These are phyloP conservation scores for Agonopterix heracliana DNA, from an alignment of 2,888 invertebrate species.

Conservation along the genomic window DNA sequence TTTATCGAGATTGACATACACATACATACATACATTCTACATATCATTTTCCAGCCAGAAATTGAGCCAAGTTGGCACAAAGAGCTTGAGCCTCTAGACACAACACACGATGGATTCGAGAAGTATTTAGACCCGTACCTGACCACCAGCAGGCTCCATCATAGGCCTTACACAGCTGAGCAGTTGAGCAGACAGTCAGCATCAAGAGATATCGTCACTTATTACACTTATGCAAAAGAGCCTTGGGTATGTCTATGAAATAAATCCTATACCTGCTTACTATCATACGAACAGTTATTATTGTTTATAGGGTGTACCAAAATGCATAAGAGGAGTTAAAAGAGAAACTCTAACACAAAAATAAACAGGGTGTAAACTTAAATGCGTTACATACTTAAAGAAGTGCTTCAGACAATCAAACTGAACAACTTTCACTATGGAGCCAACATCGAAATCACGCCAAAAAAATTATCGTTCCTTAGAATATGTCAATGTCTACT, in stretches of 20 bases:
- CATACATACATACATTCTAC: too few relatives aligned
- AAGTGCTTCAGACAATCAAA: too few relatives aligned
- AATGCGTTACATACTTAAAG: too few relatives aligned
- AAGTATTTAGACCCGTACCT: conserved; percentile 62
- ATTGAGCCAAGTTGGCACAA: conserved; percentile 40
- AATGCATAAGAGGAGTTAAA: too few relatives aligned
- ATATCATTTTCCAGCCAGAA: conserved; percentile 22
- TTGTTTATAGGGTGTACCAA: too few relatives aligned
- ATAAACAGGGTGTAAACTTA: too few relatives aligned
- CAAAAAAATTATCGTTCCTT: too few relatives aligned
- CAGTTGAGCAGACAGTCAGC: conserved; percentile 42
- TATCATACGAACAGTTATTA: not conserved
- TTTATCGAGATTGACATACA: too few relatives aligned
- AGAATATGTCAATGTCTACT: too few relatives aligned
- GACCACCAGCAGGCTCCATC: conserved; percentile 54
- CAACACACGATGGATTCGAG: conserved; percentile 57
- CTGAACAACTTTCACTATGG: too few relatives aligned
- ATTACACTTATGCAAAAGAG: conserved; percentile 51
- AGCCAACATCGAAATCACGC: too few relatives aligned
- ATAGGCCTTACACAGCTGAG: conserved; percentile 54
- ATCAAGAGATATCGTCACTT: conserved; percentile 52
- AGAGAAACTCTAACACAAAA: too few relatives aligned
- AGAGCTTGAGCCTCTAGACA: conserved; percentile 48
- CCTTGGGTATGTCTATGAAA: conserved; percentile 42
- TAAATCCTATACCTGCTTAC: not conserved